Evolutionary conservation across 2,888 invertebrate species (phyloP), one percentile per base, ranked within the genome.

Genomic region (Xestia xanthographa): DNA sequence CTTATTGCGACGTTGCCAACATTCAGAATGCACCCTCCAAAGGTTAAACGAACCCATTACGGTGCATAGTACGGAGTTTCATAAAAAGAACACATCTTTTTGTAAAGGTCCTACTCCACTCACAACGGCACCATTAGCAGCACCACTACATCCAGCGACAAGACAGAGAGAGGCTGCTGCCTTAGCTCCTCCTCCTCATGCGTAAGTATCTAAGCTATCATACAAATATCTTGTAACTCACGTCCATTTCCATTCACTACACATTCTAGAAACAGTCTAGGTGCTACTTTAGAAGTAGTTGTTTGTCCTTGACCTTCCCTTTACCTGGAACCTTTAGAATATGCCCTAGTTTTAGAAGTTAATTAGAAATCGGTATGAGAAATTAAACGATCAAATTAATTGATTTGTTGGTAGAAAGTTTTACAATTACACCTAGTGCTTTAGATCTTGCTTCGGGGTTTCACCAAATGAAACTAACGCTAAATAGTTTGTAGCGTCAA

Each of bases 111-210:
- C 93, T 48, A 95, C 94, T 89, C 94, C 94, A 63, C 90, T 94
- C 22, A 94, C 95, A n/a, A 92, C 95, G 9, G 95, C 95, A 22
- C 95, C 96, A 2, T 88, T 94, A 50, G 96, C 95, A 73, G 96
- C 95, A 26, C 95, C 95, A 50, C 92, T 95, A 8, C 96, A 95
- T 77, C 96, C 95, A 43, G 97, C 95, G 17, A 96, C 95, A 38
- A 90, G 95, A 77, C 94, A 95, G 87, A 88, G 95, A 83, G 96
- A 96, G 79, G 93, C 94, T 43, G 95, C 96, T 5, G 96, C 95
- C 0, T 91, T 96, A 66, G 96, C 97, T 11, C 96, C 96, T 4
- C 96, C 96, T 3, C 95, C 95, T 66, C 96, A 96, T 79, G 94
- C 95, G 96, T 96, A 92, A 95, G 95, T 95, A 91, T 80, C 68